These are phyloP conservation scores for Garra rufa DNA, from an alignment of 2,113 vertebrate species.

Conservation along the genomic window DNA sequence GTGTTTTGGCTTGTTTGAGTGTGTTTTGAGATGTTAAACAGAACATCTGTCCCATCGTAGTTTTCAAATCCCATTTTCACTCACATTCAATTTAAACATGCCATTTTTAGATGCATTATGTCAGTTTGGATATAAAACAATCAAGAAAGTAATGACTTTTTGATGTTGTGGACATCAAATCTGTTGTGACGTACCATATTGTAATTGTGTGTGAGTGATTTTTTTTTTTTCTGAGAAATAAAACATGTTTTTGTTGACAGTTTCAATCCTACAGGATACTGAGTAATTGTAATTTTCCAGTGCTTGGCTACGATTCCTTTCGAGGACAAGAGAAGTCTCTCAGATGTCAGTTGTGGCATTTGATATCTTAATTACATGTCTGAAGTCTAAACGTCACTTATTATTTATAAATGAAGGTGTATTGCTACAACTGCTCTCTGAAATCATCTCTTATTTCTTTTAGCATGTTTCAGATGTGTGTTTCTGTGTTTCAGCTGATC, in stretches of 20 bases:
- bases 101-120: neutral
- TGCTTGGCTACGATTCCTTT: neutral
- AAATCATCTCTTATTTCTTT: neutral
- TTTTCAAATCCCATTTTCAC: neutral
- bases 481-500: neutral
- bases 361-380: neutral
- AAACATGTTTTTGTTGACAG: neutral
- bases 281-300: neutral
- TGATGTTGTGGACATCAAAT: neutral
- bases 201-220: too few species aligned
- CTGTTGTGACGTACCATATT: too few species aligned
- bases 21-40: neutral
- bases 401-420: neutral
- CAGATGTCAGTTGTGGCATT: neutral
- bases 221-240: too few species aligned
- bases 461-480: neutral
- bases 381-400: neutral
- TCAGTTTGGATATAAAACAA: neutral
- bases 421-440: neutral
- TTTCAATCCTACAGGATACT: neutral
- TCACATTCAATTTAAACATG: neutral
- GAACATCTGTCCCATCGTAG: neutral
- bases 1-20: neutral
- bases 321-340: neutral
- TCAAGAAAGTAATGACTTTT: neutral